Evolutionary conservation across 2,113 vertebrate species (phyloP).

Genomic region (Trachemys scripta): DNA sequence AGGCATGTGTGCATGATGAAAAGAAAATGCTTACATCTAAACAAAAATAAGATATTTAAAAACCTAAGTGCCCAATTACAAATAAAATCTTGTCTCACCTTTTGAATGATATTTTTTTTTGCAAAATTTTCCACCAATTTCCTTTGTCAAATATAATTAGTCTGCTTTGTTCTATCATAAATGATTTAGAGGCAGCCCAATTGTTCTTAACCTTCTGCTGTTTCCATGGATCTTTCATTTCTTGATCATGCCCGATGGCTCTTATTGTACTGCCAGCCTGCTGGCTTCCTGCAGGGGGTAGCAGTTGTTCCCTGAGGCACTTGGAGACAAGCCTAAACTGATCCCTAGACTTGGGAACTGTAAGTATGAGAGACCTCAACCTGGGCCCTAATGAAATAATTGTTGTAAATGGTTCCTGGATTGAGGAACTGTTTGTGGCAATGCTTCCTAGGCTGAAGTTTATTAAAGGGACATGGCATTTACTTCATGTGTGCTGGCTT

Average conservation of each 20-base stretch:
- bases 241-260: background rate
- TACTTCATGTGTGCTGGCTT: background rate
- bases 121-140: background rate
- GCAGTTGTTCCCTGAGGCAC: background rate
- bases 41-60: background rate
- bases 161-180: background rate
- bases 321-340: background rate
- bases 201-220: background rate
- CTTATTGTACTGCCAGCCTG: fast-evolving
- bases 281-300: fast-evolving
- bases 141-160: background rate
- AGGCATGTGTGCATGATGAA: background rate
- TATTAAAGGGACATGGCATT: background rate
- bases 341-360: background rate
- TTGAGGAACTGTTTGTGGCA: background rate
- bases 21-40: background rate
- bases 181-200: background rate
- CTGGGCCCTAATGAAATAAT: background rate
- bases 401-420: background rate
- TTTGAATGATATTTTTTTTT: background rate
- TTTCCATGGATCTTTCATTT: background rate
- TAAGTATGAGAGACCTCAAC: background rate
- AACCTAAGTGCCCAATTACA: background rate
- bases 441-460: background rate
- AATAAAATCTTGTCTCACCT: background rate